Evolutionary conservation across 2,888 invertebrate genomes (phyloP).

Genomic region (Drosophila tanythrix): DNA sequence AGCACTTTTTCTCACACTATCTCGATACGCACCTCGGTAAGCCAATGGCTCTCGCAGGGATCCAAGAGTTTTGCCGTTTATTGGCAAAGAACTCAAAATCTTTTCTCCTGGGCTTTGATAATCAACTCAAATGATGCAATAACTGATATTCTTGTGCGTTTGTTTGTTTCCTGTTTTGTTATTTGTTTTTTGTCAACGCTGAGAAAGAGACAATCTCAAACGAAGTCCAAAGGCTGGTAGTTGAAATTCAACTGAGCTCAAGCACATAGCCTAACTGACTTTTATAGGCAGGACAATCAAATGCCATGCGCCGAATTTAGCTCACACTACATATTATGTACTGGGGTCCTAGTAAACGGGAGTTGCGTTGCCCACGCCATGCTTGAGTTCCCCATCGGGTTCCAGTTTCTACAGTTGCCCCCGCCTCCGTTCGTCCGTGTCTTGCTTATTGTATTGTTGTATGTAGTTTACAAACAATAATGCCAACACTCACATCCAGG

Average conservation of each 20-base stretch:
- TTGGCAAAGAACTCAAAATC: conserved; percentile 45
- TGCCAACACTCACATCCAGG: conserved; percentile 70
- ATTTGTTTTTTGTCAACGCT: conserved; percentile 23
- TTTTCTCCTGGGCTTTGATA: conserved; percentile 5
- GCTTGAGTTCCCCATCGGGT: not conserved
- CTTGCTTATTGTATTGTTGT: conserved; percentile 80
- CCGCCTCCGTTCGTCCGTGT: conserved; percentile 32
- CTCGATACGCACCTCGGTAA: conserved; percentile 55
- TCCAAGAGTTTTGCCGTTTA: conserved; percentile 52
- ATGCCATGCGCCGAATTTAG: conserved; percentile 75
- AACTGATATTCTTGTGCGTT: conserved; percentile 15
- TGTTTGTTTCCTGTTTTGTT: conserved; percentile 20
- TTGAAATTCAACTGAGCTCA: conserved; percentile 76
- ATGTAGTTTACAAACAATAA: conserved; percentile 81
- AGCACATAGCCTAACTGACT: conserved; percentile 76
- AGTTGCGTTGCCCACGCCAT: conserved; percentile 14
- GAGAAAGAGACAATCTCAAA: conserved; percentile 38
- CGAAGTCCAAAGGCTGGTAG: conserved; percentile 72
- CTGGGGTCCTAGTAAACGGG: conserved; percentile 30
- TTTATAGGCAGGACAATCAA: conserved; percentile 75
- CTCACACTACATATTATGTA: conserved; percentile 54
- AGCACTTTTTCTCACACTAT: conserved; percentile 6
- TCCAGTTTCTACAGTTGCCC: conserved; percentile 25
- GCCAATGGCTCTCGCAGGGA: conserved; percentile 55
- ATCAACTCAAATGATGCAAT: conserved; percentile 4